Base-by-base conservation (phyloP, 1,140 invertebrate genomes). In the Drosophila orosa region DNA sequence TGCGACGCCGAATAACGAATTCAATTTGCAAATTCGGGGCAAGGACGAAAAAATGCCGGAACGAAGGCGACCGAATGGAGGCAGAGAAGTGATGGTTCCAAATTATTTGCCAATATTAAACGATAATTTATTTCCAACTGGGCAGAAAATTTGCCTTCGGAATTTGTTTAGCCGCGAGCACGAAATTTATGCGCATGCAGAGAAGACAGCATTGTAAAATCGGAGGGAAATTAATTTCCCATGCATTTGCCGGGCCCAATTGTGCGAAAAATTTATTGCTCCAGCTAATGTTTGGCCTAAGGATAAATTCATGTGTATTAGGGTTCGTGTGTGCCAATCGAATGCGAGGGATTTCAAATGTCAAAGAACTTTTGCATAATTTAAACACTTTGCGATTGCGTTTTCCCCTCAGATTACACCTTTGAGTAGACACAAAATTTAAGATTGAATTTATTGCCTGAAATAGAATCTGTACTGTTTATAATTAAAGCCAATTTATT, bases 21-120 rank as follows among this genome's bases (percentile, higher is more conserved):
- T 89, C 63, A 84, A 89, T 89, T 89, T 89, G 63, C 47, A 35
- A 48, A 35, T 48, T 48, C n/a, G 35, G 56, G 65, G 31, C 63
- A 29, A 47, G 39, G 65, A 37, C 24, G 24, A 37, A 29, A 63
- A 57, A 65, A 50, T 40, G 40, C 39, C 57, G 22, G 19, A 42
- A 58, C 47, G 39, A 67, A 57, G 58, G 39, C 58, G 7, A 37
- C 50, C 19, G 17, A 37, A 27, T 10, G 10, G 55, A 62, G 62
- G 40, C 54, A n/a, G 39, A 50, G 67, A 65, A 62, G 61, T 72
- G 61, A 55, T 63, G 63, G 48, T 37, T 61, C 52, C 76, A 67
- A 78, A 89, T 89, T 74, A 89, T 89, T 89, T 89, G 73, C 84
- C 84, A 72, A 89, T 89, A 89, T 84, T 89, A 89, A 80, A 82